Evolutionary conservation across 2,113 vertebrate species (phyloP).

Genomic region (Syngnathus typhle): DNA sequence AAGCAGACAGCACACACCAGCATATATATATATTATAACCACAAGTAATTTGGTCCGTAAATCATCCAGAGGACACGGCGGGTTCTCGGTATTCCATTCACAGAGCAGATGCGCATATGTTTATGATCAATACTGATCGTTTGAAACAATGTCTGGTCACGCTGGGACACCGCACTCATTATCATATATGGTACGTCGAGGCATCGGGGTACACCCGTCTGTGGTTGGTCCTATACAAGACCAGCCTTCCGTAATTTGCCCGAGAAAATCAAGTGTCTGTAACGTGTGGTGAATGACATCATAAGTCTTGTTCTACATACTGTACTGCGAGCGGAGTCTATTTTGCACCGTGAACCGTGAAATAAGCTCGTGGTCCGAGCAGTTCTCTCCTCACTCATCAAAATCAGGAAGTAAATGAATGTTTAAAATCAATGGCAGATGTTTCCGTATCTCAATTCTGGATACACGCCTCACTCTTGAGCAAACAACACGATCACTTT

Average conservation of each 20-base stretch:
- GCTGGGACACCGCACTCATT: not conserved
- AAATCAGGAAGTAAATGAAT: slow-evolving; percentile 30
- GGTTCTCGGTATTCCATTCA: not conserved
- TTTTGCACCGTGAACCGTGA: slow-evolving; percentile 43
- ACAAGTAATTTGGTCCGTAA: not conserved
- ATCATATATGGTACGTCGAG: not conserved
- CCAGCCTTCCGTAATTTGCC: slow-evolving; percentile 15
- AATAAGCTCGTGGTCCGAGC: slow-evolving; percentile 30
- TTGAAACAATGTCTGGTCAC: not conserved
- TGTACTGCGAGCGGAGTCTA: not conserved
- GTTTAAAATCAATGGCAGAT: slow-evolving; percentile 41
- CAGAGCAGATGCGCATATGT: not conserved
- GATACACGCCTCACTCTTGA: not conserved
- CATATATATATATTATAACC: not conserved
- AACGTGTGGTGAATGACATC: slow-evolving; percentile 26
- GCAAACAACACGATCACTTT: not conserved
- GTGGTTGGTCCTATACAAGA: not conserved
- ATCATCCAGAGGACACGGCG: slow-evolving; percentile 2
- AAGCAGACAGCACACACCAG: not conserved
- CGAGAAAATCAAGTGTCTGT: slow-evolving; percentile 34
- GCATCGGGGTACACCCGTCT: not conserved
- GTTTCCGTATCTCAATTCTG: slow-evolving; percentile 20
- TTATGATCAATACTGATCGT: not conserved
- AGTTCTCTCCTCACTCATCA: slow-evolving; percentile 26
- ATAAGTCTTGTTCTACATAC: slow-evolving; percentile 25